Evolutionary conservation across 2,888 invertebrate species (phyloP).

Genomic region (Notodonta ziczac): DNA sequence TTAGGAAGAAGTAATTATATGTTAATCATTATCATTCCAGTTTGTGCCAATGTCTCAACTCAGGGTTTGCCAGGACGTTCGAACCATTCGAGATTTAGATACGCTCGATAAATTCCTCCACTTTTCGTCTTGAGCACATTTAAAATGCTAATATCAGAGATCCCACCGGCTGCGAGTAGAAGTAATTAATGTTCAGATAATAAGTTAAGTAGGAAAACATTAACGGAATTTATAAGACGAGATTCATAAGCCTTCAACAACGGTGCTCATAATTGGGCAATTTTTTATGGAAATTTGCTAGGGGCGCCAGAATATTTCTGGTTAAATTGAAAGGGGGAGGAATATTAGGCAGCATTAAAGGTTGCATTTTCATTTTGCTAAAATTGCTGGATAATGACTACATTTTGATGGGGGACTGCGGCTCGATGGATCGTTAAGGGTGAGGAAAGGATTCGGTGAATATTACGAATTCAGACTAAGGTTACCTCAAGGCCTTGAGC

Average conservation of each 20-base stretch:
- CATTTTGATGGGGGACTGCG: not conserved
- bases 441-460: no score
- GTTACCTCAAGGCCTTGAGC: no score
- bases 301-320: slow-evolving; percentile 18
- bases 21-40: no score
- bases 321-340: slow-evolving; percentile 12
- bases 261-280: slow-evolving; percentile 39
- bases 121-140: slow-evolving; percentile 21
- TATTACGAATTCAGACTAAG: no score
- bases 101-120: slow-evolving; percentile 6
- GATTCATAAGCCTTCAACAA: slow-evolving; percentile 47
- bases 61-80: no score
- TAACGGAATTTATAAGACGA: slow-evolving; percentile 46
- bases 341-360: not conserved
- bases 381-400: not conserved
- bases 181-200: slow-evolving; percentile 51
- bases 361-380: slow-evolving; percentile 3
- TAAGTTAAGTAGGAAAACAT: slow-evolving; percentile 53
- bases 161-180: slow-evolving; percentile 33
- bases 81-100: slow-evolving; percentile 5
- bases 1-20: no score
- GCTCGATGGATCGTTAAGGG: no score
- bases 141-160: slow-evolving; percentile 36
- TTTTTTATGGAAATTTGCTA: slow-evolving; percentile 41
- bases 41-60: no score